Conservation (phyloP, 1,140 invertebrate species). For the Dinoponera quadriceps region DNA sequence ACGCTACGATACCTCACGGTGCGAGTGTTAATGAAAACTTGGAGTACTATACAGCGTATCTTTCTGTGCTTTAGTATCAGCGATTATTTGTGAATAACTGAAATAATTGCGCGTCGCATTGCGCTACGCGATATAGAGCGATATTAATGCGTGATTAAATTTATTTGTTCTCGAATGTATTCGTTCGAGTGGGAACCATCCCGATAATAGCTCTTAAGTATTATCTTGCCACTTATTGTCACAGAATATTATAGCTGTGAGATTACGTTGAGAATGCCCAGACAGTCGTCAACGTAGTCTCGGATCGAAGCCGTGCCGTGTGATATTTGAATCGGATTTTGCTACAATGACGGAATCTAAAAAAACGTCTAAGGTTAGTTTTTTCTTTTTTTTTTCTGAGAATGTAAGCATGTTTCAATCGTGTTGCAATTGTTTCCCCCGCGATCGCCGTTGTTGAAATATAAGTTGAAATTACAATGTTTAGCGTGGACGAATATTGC, state of each 20-base stretch:
- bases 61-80: no score
- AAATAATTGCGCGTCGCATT: background rate
- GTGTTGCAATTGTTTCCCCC: background rate
- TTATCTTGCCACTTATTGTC: background rate
- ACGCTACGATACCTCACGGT: background rate
- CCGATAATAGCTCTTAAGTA: background rate
- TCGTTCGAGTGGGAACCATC: no score
- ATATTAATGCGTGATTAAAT: background rate
- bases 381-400: background rate
- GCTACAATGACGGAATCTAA: constrained; percentile 8
- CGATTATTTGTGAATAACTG: no score
- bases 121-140: background rate
- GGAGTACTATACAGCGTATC: no score
- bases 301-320: background rate
- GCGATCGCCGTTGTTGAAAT: no score
- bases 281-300: constrained; percentile 10
- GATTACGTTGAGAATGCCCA: background rate
- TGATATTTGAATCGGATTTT: background rate
- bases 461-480: no score
- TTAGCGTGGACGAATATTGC: no score
- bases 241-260: constrained; percentile 1
- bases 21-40: constrained; percentile 12
- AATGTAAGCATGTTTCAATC: background rate
- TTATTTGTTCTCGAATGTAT: constrained; percentile 29
- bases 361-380: constrained; percentile 10